phyloP scores from a whole-genome alignment of 2,797 vertebrate species.

The Platalea minor region DNA sequence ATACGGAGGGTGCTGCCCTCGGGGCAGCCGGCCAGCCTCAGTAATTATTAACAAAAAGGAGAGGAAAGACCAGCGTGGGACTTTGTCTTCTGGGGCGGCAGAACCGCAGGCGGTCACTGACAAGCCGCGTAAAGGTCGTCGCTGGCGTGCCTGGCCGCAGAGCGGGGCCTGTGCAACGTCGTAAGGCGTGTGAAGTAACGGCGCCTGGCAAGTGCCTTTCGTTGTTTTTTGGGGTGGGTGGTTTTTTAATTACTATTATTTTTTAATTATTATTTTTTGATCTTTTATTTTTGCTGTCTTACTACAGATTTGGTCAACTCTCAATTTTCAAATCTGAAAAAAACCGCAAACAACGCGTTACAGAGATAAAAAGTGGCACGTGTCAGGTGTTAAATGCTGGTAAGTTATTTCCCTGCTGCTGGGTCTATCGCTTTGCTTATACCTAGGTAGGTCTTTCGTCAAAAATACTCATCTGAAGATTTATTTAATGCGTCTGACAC shows the following conservation, averaged over 20 bases:
- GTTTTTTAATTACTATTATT: not conserved
- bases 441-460: not conserved
- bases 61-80: not conserved
- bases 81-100: rapidly evolving
- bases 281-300: not conserved
- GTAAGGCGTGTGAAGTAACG: rapidly evolving
- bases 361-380: rapidly evolving
- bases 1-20: rapidly evolving
- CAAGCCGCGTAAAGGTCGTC: rapidly evolving
- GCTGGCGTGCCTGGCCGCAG: rapidly evolving
- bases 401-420: not conserved
- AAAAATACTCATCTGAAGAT: not conserved
- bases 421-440: not conserved
- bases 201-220: not conserved
- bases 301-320: not conserved
- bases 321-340: not conserved
- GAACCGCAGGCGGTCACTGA: rapidly evolving
- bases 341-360: rapidly evolving
- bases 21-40: not conserved
- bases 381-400: not conserved
- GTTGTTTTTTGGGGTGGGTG: too few relatives aligned
- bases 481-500: too few relatives aligned
- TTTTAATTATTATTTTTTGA: not conserved
- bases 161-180: not conserved
- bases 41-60: not conserved